Evolutionary conservation across 2,113 vertebrate species (phyloP), one percentile per base, ranked within the genome.

Genomic region (Lanius collurio): DNA sequence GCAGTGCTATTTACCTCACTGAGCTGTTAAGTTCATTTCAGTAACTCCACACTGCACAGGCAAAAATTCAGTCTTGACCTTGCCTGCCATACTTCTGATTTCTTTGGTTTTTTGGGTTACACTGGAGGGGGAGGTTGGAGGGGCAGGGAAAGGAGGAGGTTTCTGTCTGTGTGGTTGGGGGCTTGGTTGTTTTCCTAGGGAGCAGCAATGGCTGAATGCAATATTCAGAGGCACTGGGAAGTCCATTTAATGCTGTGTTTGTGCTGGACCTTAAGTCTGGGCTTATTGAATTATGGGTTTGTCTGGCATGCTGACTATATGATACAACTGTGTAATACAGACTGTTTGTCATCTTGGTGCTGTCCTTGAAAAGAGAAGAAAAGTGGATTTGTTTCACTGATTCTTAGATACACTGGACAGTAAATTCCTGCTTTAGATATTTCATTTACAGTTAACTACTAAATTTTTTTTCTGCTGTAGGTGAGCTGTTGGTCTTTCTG

Each of bases 341-440:
- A 53, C 74, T 60, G n/a, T 67, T 55, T 87, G 80, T 94, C 81
- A 90, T 93, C 79, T 88, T 57, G 83, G 56, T 30, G 31, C 57
- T 94, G 91, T 95, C 93, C 95, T 97, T 93, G 89, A 95, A 82
- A 89, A 85, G 46, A 73, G 65, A 73, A 88, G 77, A 50, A 81
- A 62, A 84, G 67, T 41, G 33, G 39, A 33, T 82, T 82, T 42
- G 31, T 64, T 90, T 77, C 42, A 30, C 69, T 84, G 44, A 60
- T 91, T 88, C 57, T 93, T 83, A 81, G 83, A 44, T 68, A 94
- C 10, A 31, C 14, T 77, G 41, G 19, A 22, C n/a, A 68, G 55
- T 78, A 86, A 83, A 63, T 84, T 75, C 42, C 26, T 67, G 35
- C 41, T 52, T 77, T 33, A 77, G 28, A 13, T 28, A 16, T 69